Percentiles rank a stretch among this genome's conserved stretches.
Conservation (phyloP, 2,113 vertebrate species). For the Herpetotheres cachinnans region DNA sequence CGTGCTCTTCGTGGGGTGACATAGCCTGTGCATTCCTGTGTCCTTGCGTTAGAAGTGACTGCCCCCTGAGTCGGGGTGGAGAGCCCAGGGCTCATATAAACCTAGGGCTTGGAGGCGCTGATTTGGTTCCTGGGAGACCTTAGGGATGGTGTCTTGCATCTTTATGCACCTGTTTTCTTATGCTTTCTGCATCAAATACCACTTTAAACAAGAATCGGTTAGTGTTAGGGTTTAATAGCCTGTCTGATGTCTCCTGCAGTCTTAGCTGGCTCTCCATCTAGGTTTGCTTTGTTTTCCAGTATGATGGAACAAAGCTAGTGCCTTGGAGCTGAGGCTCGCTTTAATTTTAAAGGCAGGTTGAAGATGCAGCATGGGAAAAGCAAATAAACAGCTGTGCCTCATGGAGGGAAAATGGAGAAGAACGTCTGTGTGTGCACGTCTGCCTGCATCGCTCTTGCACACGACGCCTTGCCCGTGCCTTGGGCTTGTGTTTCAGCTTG, state of each 20-base stretch:
- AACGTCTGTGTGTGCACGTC: rapidly evolving
- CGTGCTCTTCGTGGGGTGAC: neutral
- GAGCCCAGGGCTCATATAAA: neutral
- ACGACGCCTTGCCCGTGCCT: rapidly evolving
- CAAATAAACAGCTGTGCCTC: neutral
- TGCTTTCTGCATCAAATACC: neutral
- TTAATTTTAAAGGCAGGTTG: neutral
- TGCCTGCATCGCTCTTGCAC: neutral
- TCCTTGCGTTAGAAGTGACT: neutral
- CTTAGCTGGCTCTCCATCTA: neutral
- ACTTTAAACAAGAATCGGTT: neutral
- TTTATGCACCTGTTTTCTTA: neutral
- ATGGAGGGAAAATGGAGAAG: neutral
- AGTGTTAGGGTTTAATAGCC: neutral
- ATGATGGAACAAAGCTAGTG: neutral
- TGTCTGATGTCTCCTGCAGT: rapidly evolving
- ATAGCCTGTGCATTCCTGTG: neutral
- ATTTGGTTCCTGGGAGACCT: neutral
- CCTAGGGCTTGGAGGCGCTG: neutral
- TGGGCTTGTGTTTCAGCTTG: neutral
- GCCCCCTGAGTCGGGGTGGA: neutral
- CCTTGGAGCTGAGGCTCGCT: neutral
- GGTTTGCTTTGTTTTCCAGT: neutral
- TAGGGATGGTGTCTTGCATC: neutral
- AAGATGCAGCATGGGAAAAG: neutral